A percentile compares a stretch with the other conserved stretches of the same genome.
phyloP scores from a whole-genome alignment of 2,797 vertebrate genomes.

The Cynopterus sphinx region DNA sequence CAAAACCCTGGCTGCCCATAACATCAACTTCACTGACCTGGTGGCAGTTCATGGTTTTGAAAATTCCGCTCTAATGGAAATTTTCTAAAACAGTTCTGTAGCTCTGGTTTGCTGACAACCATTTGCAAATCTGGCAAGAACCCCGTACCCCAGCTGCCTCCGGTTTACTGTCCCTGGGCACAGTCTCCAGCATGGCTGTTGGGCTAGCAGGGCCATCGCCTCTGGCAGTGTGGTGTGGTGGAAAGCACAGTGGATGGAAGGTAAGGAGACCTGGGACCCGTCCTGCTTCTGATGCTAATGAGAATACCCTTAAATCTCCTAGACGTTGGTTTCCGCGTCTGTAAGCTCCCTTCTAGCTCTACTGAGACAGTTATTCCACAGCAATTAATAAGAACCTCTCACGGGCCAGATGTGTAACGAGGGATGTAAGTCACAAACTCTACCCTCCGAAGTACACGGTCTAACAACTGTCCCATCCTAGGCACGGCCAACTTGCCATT shows the following conservation, averaged over 20 bases:
- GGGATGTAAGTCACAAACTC: neutral
- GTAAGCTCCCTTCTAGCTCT: neutral
- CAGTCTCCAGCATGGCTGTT: neutral
- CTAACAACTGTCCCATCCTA: neutral
- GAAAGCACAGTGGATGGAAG: neutral
- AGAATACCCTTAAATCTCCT: neutral
- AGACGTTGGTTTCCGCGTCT: neutral
- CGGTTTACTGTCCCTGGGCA: neutral
- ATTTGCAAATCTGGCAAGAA: conserved; percentile 59
- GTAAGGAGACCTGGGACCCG: neutral
- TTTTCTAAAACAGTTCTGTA: conserved; percentile 61
- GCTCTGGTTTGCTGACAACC: conserved; percentile 57
- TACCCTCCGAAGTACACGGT: neutral
- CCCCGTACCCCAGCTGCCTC: conserved; percentile 36
- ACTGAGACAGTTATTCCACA: neutral
- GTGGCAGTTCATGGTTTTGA: conserved; percentile 23
- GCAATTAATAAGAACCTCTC: neutral
- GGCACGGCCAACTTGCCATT: neutral
- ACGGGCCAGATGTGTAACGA: neutral
- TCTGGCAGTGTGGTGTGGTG: neutral
- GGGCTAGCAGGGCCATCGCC: neutral
- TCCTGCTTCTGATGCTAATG: conserved; percentile 5
- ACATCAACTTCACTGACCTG: conserved; percentile 28
- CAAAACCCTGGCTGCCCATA: neutral
- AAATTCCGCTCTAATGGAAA: conserved; percentile 67